A percentile compares a stretch with the other conserved stretches of the same genome.
These are phyloP conservation scores for Aspidapion aeneum DNA, from an alignment of 2,888 invertebrate species.

Conservation along the genomic window DNA sequence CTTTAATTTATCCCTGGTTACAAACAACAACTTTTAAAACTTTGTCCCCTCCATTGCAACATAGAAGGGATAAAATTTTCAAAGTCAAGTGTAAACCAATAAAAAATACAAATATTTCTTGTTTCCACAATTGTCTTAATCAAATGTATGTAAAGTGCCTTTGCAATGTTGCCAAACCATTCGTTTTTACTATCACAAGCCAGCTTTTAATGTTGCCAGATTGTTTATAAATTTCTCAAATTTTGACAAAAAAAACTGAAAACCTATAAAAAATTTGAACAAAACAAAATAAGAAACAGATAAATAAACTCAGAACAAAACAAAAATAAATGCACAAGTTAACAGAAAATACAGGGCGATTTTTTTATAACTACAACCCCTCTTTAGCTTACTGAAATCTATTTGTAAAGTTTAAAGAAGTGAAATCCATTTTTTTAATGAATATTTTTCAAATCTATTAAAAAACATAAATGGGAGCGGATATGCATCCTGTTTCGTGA, in stretches of 20 bases:
- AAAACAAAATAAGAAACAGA: neutral
- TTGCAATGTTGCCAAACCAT: constrained; percentile 15
- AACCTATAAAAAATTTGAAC: neutral
- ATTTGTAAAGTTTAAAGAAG: too few species aligned
- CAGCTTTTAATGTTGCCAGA: neutral
- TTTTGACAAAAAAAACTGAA: neutral
- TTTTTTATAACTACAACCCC: too few species aligned
- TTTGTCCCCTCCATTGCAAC: too few species aligned
- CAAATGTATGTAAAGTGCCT: constrained; percentile 22
- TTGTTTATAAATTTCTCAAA: neutral
- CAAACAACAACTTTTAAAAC: too few species aligned
- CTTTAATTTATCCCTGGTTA: too few species aligned
- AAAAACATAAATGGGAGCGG: too few species aligned
- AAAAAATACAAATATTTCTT: neutral
- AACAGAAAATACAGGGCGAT: neutral
- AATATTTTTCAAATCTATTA: too few species aligned
- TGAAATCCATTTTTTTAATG: too few species aligned
- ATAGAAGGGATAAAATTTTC: too few species aligned
- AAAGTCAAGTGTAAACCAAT: neutral
- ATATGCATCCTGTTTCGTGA: too few species aligned
- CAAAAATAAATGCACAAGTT: neutral
- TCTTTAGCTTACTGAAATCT: too few species aligned
- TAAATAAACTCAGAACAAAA: neutral
- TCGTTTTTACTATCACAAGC: neutral
- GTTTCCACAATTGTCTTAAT: neutral